These are phyloP conservation scores for Drosophila phalerata DNA, from an alignment of 2,888 invertebrate genomes.

Conservation along the genomic window DNA sequence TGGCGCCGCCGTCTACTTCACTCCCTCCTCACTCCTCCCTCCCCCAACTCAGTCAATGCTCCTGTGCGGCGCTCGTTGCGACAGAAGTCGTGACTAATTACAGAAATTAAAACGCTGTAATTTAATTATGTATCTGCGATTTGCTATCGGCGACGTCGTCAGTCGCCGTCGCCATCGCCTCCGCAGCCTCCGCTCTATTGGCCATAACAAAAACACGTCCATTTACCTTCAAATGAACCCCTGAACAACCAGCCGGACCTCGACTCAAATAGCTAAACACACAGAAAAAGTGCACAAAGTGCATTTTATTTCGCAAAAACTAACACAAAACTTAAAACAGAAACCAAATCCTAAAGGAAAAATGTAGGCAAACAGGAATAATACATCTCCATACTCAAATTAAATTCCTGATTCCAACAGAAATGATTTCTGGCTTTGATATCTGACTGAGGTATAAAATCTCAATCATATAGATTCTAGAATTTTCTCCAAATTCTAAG, in stretches of 20 bases:
- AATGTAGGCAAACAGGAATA: background rate
- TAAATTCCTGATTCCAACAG: too few relatives aligned
- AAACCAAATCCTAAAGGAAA: too few relatives aligned
- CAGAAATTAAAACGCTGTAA: slow-evolving; percentile 86
- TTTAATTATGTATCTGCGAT: slow-evolving; percentile 86
- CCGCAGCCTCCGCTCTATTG: slow-evolving; percentile 45
- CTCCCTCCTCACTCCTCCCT: background rate
- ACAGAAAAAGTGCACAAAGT: slow-evolving; percentile 44
- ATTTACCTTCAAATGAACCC: slow-evolving; percentile 37
- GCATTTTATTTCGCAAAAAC: slow-evolving; percentile 57
- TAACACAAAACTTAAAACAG: slow-evolving; percentile 19
- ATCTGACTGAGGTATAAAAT: too few relatives aligned
- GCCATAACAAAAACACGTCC: slow-evolving; percentile 38
- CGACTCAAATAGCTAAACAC: slow-evolving; percentile 22
- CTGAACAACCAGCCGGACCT: slow-evolving; percentile 34
- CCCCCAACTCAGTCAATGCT: slow-evolving; percentile 18
- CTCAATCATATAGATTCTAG: too few relatives aligned
- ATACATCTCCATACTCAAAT: too few relatives aligned
- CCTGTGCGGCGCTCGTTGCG: slow-evolving; percentile 44
- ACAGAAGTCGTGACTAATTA: slow-evolving; percentile 86
- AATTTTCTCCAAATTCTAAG: background rate
- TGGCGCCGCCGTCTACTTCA: slow-evolving; percentile 57
- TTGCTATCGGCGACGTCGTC: slow-evolving; percentile 81
- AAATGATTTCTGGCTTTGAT: too few relatives aligned
- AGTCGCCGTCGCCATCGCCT: slow-evolving; percentile 31